Percentiles rank a stretch among this genome's conserved stretches.
Evolutionary conservation across 2,888 invertebrate genomes (phyloP).

Genomic region (Lapara coniferarum): DNA sequence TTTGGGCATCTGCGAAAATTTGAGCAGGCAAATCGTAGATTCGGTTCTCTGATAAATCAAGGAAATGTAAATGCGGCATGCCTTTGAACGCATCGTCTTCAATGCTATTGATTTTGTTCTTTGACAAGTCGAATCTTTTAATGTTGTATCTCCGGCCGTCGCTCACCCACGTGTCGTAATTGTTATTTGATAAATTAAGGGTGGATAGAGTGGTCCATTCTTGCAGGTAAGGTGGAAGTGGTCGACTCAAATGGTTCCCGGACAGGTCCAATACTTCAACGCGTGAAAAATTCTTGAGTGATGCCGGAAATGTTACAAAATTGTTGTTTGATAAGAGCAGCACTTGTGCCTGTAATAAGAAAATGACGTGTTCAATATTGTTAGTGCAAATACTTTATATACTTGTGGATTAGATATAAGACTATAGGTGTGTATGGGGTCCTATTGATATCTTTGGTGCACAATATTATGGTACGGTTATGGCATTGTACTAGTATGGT

Average conservation of each 20-base stretch:
- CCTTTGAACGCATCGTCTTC: constrained; percentile 84
- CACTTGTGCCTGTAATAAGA: constrained; percentile 83
- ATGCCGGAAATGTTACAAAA: constrained; percentile 81
- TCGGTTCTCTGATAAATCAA: constrained; percentile 89
- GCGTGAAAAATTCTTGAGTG: constrained; percentile 74
- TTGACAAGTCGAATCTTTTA: constrained; percentile 85
- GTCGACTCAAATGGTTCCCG: constrained; percentile 77
- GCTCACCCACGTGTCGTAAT: constrained; percentile 66
- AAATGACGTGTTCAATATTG: constrained; percentile 6
- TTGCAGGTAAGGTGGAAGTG: constrained; percentile 72
- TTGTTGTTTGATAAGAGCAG: constrained; percentile 86
- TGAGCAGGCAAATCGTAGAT: constrained; percentile 82
- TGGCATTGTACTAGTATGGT: too few relatives aligned
- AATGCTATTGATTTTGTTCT: constrained; percentile 85
- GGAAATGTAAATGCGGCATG: constrained; percentile 78
- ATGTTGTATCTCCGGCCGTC: constrained; percentile 64
- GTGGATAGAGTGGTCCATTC: constrained; percentile 78
- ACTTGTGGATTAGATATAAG: too few relatives aligned
- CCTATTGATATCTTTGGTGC: too few relatives aligned
- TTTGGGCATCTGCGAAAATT: constrained; percentile 82
- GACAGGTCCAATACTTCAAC: constrained; percentile 77
- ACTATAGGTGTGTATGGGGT: too few relatives aligned
- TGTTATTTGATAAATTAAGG: constrained; percentile 85
- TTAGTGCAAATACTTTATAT: neutral
- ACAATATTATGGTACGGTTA: too few relatives aligned